Base-by-base conservation (phyloP, 1,140 invertebrate genomes). In the Hydropsyche tenuis region DNA sequence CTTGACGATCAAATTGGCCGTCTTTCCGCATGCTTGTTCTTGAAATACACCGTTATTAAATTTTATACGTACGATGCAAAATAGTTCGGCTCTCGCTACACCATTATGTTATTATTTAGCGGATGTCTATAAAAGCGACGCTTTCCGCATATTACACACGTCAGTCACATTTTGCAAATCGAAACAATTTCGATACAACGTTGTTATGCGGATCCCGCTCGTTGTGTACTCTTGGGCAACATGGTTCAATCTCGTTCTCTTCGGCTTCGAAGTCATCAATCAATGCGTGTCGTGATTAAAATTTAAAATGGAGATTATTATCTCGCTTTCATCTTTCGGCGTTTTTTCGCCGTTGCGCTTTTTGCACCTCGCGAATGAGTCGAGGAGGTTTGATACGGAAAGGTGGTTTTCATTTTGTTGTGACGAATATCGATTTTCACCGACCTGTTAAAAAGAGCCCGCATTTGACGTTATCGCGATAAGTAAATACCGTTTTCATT, bases 291-390 rank as follows among this genome's bases (percentile, higher is more conserved):
- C 66, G 20, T 60, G 65, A 73, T 73, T 73, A 73, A 69, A 73
- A 73, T 69, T 73, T 73, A 62, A 69, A 73, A 73, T 73, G 51
- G 51, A 63, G 30, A 73, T 73, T 69, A 73, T 69, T 65, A 25
- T 69, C 69, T 69, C 62, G 20, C 23, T 60, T 14, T 60, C 22
- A 25, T 60, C 22, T 20, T 16, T 16, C 45, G 3, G 12, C 14
- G 3, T 48, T 48, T 16, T 48, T 48, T 48, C 4, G 45, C 16
- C 4, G 3, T 2, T 48, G 45, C 45, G 5, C 45, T 60, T 25
- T 60, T 60, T 25, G 45, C 23, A 25, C 22, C 56, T 60, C 56
- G 56, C 22, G 7, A 12, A 22, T 22, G 14, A 25, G 56, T 60
- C 7, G 14, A 60, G n/a, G 56, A 60, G 56, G 25, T 48, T 48